Evolutionary conservation across 2,113 vertebrate species (phyloP).

Genomic region (Peromyscus polionotus): DNA sequence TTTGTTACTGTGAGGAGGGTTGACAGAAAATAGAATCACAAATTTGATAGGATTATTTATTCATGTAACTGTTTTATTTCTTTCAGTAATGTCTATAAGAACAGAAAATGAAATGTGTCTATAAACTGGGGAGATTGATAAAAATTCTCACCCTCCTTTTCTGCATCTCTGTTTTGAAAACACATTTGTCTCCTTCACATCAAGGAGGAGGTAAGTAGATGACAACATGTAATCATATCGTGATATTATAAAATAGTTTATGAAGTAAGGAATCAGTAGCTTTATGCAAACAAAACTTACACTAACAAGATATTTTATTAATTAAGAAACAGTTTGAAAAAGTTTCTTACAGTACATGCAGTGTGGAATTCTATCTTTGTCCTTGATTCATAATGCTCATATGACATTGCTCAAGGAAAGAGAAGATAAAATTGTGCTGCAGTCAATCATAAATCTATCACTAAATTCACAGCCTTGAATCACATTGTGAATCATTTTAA

Average conservation of each 20-base stretch:
- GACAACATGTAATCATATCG: neutral
- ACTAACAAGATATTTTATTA: slow-evolving; percentile 18
- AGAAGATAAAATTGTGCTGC: slow-evolving; percentile 12
- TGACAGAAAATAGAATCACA: neutral
- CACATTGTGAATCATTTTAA: neutral
- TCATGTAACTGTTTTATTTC: neutral
- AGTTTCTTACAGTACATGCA: neutral
- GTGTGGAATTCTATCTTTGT: slow-evolving; percentile 49
- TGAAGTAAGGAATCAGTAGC: neutral
- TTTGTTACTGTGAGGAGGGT: neutral
- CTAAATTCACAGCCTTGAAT: slow-evolving; percentile 64
- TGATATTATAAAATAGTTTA: neutral
- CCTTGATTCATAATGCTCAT: slow-evolving; percentile 56
- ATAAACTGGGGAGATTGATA: neutral
- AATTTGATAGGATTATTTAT: neutral
- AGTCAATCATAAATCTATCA: slow-evolving; percentile 68
- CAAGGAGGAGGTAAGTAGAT: neutral
- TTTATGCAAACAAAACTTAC: slow-evolving; percentile 15
- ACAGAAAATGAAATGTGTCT: neutral
- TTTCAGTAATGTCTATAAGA: neutral
- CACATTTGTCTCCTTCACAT: neutral
- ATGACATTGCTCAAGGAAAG: slow-evolving; percentile 58
- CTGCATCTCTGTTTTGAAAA: neutral
- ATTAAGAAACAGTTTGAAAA: slow-evolving; percentile 48
- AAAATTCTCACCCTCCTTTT: neutral